Evolutionary conservation across 1,140 invertebrate genomes (phyloP).

Genomic region (Hypothenemus hampei): DNA sequence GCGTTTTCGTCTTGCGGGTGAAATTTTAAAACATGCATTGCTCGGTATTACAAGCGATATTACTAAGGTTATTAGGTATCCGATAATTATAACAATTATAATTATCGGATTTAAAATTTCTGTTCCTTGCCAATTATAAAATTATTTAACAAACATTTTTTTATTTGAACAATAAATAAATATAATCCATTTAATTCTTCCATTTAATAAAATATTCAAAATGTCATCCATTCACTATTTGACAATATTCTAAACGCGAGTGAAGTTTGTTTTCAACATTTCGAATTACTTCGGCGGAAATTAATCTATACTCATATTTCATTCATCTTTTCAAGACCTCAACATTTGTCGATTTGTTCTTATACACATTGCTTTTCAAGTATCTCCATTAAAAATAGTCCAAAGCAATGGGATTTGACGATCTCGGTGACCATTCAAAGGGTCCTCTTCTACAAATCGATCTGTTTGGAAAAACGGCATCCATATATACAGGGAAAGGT

Average conservation of each 20-base stretch:
- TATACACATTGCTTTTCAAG: neutral
- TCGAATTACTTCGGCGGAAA: slow-evolving; percentile 7
- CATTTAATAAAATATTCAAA: slow-evolving; percentile 3
- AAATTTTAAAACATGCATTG: no score
- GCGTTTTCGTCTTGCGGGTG: no score
- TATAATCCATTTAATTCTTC: no score
- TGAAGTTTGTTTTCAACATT: slow-evolving; percentile 8
- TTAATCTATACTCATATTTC: slow-evolving; percentile 1
- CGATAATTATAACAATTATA: no score
- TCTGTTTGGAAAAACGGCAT: no score
- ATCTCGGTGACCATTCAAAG: neutral
- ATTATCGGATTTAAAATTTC: no score
- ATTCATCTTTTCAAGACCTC: neutral
- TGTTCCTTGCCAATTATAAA: no score
- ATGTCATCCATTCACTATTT: neutral
- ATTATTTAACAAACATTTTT: neutral
- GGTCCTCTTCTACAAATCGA: neutral
- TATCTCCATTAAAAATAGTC: neutral
- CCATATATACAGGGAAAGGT: no score
- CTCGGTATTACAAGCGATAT: no score
- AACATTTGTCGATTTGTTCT: neutral
- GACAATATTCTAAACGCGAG: slow-evolving; percentile 3
- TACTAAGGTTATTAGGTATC: no score
- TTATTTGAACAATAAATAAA: neutral
- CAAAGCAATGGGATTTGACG: neutral